Evolutionary conservation across 2,888 invertebrate species (phyloP).

Genomic region (Rutpela maculata): DNA sequence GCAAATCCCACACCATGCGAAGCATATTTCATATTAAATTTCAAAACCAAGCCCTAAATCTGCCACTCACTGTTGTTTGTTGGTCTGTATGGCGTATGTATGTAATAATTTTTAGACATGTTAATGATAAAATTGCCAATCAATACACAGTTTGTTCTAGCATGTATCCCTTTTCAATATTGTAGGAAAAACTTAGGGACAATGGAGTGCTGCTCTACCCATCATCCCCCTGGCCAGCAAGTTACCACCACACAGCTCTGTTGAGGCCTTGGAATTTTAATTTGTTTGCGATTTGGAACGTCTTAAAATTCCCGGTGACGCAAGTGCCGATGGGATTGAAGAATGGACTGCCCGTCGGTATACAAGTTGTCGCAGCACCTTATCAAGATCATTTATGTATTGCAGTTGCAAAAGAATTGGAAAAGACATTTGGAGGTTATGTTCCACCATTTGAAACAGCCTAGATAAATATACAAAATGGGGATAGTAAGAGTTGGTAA

Average conservation of each 20-base stretch:
- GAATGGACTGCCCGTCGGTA: conserved; percentile 85
- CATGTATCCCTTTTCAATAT: conserved; percentile 26
- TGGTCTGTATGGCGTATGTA: too few relatives aligned
- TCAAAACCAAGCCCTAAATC: too few relatives aligned
- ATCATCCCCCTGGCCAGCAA: conserved; percentile 86
- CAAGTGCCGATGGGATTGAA: conserved; percentile 89
- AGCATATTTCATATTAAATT: too few relatives aligned
- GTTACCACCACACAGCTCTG: conserved; percentile 87
- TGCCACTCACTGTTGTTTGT: too few relatives aligned
- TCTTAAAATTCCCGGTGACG: conserved; percentile 87
- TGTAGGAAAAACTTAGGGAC: conserved; percentile 81
- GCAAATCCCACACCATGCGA: too few relatives aligned
- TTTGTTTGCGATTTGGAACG: conserved; percentile 91
- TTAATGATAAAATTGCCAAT: not conserved
- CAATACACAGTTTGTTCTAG: not conserved
- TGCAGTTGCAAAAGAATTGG: conserved; percentile 84
- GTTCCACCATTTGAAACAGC: conserved; percentile 75
- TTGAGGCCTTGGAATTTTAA: conserved; percentile 88
- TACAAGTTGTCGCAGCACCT: conserved; percentile 86
- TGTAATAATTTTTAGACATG: not conserved
- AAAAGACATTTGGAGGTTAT: conserved; percentile 83
- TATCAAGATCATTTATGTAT: conserved; percentile 84
- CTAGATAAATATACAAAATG: not conserved
- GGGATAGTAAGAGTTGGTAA: too few relatives aligned
- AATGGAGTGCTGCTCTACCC: conserved; percentile 91